These are phyloP conservation scores for Epinephelus cyanopodus DNA, from an alignment of 2,113 vertebrate genomes.

Conservation along the genomic window DNA sequence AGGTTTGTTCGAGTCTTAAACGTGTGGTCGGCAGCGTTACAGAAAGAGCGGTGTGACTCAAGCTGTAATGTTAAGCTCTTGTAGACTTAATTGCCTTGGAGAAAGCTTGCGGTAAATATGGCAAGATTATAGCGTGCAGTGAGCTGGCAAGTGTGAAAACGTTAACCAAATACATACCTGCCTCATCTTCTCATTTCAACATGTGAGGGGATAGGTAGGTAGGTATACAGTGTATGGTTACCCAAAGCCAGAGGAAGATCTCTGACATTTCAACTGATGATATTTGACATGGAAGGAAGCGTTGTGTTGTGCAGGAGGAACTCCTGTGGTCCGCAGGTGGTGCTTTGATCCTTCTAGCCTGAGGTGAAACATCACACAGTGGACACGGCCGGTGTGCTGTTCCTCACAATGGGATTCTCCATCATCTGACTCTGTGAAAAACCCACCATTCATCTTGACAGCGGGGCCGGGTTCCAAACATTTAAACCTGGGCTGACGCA, in stretches of 20 bases:
- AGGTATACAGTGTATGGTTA: background rate
- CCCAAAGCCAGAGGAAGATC: constrained; percentile 16
- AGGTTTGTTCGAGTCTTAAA: background rate
- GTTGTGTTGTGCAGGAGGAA: constrained; percentile 47
- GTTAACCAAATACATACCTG: constrained; percentile 18
- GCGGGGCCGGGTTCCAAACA: constrained; percentile 17
- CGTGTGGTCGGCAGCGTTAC: background rate
- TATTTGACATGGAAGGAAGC: constrained; percentile 43
- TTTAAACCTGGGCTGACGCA: constrained; percentile 8
- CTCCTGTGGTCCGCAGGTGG: constrained; percentile 59
- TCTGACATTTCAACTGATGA: constrained; percentile 52
- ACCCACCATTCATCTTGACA: constrained; percentile 48
- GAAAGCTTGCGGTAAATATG: constrained; percentile 21
- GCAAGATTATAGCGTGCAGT: background rate
- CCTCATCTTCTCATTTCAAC: background rate
- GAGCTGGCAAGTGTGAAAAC: constrained; percentile 17
- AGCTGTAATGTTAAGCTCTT: constrained; percentile 41
- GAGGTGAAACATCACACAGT: constrained; percentile 62
- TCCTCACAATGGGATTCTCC: constrained; percentile 52
- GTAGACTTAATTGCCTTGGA: constrained; percentile 59
- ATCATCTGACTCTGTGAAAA: constrained; percentile 41
- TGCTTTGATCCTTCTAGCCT: constrained; percentile 69
- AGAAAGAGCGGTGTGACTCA: constrained; percentile 49
- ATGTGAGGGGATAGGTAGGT: background rate
- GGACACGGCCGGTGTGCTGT: constrained; percentile 23